Percentiles rank a stretch among this genome's conserved stretches.
Evolutionary conservation across 2,888 invertebrate genomes (phyloP).

Genomic region (Epirrhoe tristata): DNA sequence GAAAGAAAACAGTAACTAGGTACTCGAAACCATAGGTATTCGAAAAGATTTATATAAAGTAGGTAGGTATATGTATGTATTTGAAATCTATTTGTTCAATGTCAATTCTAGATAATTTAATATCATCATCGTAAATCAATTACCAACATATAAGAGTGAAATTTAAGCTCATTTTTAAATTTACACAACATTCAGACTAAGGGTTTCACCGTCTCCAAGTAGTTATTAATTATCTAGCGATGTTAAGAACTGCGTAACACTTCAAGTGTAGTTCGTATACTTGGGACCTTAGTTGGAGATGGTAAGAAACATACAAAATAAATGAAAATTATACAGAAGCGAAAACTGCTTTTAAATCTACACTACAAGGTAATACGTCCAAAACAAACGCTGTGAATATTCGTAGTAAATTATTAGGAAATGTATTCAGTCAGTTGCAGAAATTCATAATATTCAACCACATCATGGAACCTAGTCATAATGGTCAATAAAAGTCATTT

Average conservation of each 20-base stretch:
- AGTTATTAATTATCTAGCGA: too few species aligned
- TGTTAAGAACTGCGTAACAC: too few species aligned
- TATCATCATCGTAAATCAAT: neutral
- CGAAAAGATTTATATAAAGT: too few species aligned
- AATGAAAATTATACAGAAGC: neutral
- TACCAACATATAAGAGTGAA: constrained; percentile 8
- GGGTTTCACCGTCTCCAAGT: too few species aligned
- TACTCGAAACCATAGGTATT: too few species aligned
- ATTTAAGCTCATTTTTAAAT: constrained; percentile 19
- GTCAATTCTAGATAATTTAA: neutral
- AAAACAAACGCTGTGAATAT: constrained; percentile 11
- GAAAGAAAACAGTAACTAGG: too few species aligned
- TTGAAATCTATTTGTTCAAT: too few species aligned
- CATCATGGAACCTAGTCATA: constrained; percentile 16
- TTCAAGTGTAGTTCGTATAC: too few species aligned
- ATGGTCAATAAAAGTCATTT: constrained; percentile 8
- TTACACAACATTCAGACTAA: constrained; percentile 10
- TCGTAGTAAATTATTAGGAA: constrained; percentile 16
- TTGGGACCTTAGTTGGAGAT: too few species aligned
- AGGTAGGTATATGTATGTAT: too few species aligned
- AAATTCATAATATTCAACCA: constrained; percentile 11
- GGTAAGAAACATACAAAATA: neutral
- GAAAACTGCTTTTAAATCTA: neutral
- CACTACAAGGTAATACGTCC: neutral
- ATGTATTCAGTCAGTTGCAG: constrained; percentile 26